phyloP scores from a whole-genome alignment of 2,113 vertebrate species.

The Scytalopus superciliaris region DNA sequence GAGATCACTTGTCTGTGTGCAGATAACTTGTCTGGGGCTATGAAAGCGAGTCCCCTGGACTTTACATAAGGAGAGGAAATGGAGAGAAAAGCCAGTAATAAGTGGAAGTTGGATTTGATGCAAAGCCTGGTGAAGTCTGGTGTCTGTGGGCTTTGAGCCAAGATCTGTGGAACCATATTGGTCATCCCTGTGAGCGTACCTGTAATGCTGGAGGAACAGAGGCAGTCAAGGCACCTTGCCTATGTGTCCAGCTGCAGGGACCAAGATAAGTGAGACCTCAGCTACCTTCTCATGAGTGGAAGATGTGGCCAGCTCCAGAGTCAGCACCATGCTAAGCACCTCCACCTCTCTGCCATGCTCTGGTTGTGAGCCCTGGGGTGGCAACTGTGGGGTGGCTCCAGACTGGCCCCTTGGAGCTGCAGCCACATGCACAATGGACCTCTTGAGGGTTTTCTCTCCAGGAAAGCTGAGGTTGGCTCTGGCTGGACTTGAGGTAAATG shows the following conservation, averaged over 20 bases:
- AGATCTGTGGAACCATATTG: background rate
- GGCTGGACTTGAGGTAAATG: background rate
- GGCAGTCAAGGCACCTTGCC: background rate
- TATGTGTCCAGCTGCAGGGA: background rate
- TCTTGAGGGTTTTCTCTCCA: background rate
- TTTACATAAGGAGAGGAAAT: background rate
- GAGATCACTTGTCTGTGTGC: background rate
- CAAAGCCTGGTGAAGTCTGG: background rate
- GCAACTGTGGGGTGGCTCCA: background rate
- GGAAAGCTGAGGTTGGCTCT: background rate
- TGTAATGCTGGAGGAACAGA: background rate
- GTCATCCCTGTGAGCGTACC: background rate
- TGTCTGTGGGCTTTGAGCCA: background rate
- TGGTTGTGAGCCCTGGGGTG: background rate
- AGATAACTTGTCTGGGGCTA: background rate
- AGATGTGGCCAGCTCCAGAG: background rate
- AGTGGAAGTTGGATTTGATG: background rate
- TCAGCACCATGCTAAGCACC: background rate
- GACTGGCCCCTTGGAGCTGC: background rate
- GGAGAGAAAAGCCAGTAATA: background rate
- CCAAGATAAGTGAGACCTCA: background rate
- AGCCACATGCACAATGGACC: background rate
- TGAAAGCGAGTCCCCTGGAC: accelerated
- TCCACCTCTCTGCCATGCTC: background rate
- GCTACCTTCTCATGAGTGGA: background rate